Evolutionary conservation across 1,140 invertebrate species (phyloP).

Genomic region (Marisa cornuarietis): DNA sequence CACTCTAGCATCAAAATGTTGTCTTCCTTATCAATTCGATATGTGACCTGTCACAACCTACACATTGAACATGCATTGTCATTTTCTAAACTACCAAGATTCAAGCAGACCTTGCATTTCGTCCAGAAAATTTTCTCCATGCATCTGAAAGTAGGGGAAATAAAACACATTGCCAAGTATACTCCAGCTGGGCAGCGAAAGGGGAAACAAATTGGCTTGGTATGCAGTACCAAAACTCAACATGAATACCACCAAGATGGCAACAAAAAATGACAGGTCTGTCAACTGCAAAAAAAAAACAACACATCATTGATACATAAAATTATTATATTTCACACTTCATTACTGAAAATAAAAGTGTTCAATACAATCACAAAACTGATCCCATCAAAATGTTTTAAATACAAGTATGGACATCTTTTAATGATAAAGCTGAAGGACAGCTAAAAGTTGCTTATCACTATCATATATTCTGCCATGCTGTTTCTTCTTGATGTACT

Average conservation of each 20-base stretch:
- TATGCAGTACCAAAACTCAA: conserved; percentile 61
- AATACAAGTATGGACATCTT: no score
- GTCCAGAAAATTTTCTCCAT: conserved; percentile 64
- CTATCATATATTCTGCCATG: not conserved
- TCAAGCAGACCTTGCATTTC: conserved; percentile 50
- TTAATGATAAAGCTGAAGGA: not conserved
- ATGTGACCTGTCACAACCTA: no score
- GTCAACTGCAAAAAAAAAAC: conserved; percentile 50
- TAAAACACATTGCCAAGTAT: conserved; percentile 57
- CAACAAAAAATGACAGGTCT: conserved; percentile 61
- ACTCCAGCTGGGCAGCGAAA: conserved; percentile 40
- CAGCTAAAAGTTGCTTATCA: not conserved
- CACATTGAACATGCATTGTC: no score
- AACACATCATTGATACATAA: conserved; percentile 12
- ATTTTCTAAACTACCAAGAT: not conserved
- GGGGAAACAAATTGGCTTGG: conserved; percentile 60
- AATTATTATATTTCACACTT: not conserved
- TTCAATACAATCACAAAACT: no score
- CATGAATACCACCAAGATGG: conserved; percentile 63
- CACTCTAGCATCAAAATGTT: not conserved
- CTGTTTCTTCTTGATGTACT: no score
- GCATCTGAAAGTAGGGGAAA: conserved; percentile 63
- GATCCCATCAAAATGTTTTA: no score
- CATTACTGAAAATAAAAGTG: not conserved
- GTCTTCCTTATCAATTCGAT: no score